Base-by-base conservation (phyloP, 2,797 vertebrate genomes). In the Galagoides demidoff region DNA sequence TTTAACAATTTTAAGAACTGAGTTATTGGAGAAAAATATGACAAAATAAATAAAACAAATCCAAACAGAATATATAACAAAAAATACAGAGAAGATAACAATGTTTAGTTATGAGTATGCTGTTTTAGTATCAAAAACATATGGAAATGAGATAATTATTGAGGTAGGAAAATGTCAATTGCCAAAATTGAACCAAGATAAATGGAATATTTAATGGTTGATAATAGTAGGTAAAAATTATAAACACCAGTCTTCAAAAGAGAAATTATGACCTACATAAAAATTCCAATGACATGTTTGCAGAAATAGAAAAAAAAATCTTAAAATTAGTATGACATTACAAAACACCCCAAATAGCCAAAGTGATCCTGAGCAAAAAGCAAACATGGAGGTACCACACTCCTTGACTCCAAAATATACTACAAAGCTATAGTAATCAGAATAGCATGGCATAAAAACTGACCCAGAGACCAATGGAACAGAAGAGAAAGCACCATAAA, bases 201-300 rank as follows among this genome's bases (percentile, higher is more conserved):
- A 94, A 73, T 89, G 39, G 19, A 89, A 78, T 70, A 63, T 5
- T 83, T 79, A 93, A 73, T 68, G 43, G 70, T 17, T 39, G 83
- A 31, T 45, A 78, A 34, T 19, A 77, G 19, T 19, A 12, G 59
- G 14, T 27, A 57, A 95, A 92, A 57, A 7, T 70, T 82, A 85
- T 29, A 89, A 88, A 85, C 23, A 85, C 84, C 55, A 64, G 34
- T 73, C 11, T 77, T 88, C 17, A 61, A 95, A 90, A 70, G 55
- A 89, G 37, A 89, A 25, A 55, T 52, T 89, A 68, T 19, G 20
- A 52, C 52, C 19, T 2, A 3, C 22, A 57, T 29, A 27, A 57
- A 55, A 86, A 86, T 39, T 57, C 68, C 34, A 59, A 14, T 59
- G 17, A 39, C 16, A 22, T 27, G 70, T 85, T 57, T 66, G 70